These are phyloP conservation scores for Phrynocephalus vlangalii DNA, from an alignment of 2,797 vertebrate genomes.

Conservation along the genomic window DNA sequence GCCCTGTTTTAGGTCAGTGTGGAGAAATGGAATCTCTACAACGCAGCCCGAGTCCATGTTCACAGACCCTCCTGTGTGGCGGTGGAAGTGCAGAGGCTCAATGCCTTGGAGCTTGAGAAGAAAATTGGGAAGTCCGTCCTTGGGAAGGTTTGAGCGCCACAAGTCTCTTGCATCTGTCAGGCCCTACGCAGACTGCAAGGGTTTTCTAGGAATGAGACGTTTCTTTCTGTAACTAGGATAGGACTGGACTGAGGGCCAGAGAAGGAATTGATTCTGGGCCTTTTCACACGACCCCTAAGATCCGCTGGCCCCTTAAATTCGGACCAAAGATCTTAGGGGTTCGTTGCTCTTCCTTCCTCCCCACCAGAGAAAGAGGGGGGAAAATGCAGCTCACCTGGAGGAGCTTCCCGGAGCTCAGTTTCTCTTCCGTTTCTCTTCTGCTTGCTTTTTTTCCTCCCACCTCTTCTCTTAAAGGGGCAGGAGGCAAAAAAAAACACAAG, in stretches of 20 bases:
- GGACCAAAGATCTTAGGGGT: no score
- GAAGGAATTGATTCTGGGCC: background rate
- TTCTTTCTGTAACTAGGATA: no score
- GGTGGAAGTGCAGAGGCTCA: conserved; percentile 92
- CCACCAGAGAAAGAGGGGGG: no score
- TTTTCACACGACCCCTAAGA: no score
- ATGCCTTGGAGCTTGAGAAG: conserved; percentile 84
- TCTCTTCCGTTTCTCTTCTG: no score
- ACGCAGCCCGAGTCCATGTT: conserved; percentile 88
- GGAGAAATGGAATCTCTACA: conserved; percentile 94
- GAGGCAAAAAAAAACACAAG: no score
- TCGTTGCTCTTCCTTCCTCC: no score
- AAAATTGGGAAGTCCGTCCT: conserved; percentile 95
- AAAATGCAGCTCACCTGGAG: no score
- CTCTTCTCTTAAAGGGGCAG: no score
- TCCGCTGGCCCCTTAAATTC: no score
- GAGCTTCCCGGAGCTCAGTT: no score
- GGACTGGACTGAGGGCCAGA: background rate
- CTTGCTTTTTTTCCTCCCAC: no score
- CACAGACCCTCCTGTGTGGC: conserved; percentile 92
- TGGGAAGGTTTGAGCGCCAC: conserved; percentile 85
- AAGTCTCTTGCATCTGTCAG: background rate
- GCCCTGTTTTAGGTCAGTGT: conserved; percentile 83
- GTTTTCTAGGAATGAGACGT: background rate
- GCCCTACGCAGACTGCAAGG: background rate